Evolutionary conservation across 2,797 vertebrate species (phyloP).

Genomic region (Choloepus didactylus): DNA sequence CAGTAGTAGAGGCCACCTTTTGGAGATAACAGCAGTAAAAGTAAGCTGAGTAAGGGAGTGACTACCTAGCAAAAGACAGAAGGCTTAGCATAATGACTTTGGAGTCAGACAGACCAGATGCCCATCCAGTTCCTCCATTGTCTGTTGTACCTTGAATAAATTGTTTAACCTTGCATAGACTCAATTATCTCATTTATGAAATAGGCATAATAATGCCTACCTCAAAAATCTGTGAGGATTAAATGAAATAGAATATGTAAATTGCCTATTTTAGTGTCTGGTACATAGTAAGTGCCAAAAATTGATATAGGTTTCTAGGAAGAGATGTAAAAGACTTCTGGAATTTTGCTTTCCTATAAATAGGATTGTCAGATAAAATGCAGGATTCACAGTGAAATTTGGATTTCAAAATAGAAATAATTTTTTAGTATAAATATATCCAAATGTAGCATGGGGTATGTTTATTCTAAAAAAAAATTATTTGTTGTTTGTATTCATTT

Average conservation of each 20-base stretch:
- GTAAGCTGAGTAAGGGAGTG: background rate
- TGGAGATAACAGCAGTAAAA: background rate
- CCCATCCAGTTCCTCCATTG: background rate
- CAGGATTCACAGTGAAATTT: background rate
- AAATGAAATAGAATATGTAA: background rate
- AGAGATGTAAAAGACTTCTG: background rate
- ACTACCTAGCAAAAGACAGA: background rate
- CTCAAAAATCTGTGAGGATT: background rate
- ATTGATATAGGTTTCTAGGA: background rate
- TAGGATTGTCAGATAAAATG: background rate
- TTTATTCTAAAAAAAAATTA: background rate
- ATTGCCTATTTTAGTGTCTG: background rate
- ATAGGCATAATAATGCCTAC: background rate
- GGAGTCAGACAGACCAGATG: background rate
- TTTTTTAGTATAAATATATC: background rate
- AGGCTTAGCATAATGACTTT: background rate
- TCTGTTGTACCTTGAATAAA: background rate
- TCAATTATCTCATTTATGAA: background rate
- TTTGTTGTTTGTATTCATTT: background rate
- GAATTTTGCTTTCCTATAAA: background rate
- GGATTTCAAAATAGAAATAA: slow-evolving; percentile 15
- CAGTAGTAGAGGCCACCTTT: background rate
- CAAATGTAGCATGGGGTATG: background rate
- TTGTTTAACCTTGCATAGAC: background rate
- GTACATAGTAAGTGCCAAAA: background rate